Base-by-base conservation (phyloP, 2,113 vertebrate species). In the Monarcha castaneiventris region DNA sequence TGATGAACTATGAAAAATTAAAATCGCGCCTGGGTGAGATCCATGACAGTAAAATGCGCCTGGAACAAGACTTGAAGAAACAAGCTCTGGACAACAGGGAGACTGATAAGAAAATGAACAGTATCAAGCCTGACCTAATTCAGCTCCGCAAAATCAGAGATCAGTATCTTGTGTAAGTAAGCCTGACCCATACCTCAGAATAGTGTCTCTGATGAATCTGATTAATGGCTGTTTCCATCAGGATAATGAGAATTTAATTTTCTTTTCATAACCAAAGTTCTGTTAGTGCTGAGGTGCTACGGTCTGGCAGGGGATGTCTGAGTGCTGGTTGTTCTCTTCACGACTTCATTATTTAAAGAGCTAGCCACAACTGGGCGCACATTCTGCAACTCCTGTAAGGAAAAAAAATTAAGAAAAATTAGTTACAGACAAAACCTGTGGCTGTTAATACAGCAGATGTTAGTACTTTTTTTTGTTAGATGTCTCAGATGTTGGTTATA, bases 21-120 rank as follows among this genome's bases (percentile, higher is more conserved):
- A 99, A 99, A 96, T 99, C 98, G 59, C 99, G 99, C 82, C 98
- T 99, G 59, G 98, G 98, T 75, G 99, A 99, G 97, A 99, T 99
- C 96, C 99, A 99, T 37, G 99, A 99, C 94, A 99, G 99, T 91
- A 99, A 99, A 98, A 97, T 99, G 94, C 98, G 98, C 84, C 97
- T 99, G 93, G 99, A 99, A 94, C 98, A 99, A 91, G 99, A 99
- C 97, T 97, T 99, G 97, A 98, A 98, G 96, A 99, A 98, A 61
- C 99, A 99, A 98, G 98, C 99, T 86, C 98, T 99, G 97, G 99
- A 99, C 98, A 99, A 99, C 98, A 98, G 99, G 54, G 99, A 99
- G 97, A 99, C 98, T 15, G 99, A 99, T 98, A 98, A 99, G 97
- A 99, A 98, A 98, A 99, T 99, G 97, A 99, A 99, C 95, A 99